Conservation (phyloP, 2,888 invertebrate genomes). For the Yponomeuta cagnagella region DNA sequence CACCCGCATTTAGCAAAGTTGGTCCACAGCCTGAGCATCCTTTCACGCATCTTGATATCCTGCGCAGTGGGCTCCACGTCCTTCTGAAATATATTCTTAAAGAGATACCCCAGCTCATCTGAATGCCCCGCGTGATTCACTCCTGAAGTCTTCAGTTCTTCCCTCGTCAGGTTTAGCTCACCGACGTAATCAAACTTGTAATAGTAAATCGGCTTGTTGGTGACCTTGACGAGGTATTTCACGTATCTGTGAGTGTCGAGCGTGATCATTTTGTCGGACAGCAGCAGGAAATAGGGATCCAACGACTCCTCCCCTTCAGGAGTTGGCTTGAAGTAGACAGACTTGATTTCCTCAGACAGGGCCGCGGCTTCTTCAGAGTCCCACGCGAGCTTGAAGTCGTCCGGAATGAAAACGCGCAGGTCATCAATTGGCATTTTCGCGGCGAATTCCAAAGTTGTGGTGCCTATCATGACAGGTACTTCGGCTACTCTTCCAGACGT, state of each 20-base stretch:
- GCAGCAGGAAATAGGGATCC: slow-evolving; percentile 44
- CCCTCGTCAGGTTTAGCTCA: slow-evolving; percentile 43
- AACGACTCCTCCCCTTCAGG: slow-evolving; percentile 39
- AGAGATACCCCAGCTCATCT: slow-evolving; percentile 61
- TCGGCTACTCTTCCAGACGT: slow-evolving; percentile 56
- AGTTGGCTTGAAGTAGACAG: slow-evolving; percentile 48
- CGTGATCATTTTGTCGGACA: slow-evolving; percentile 49
- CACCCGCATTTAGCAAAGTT: slow-evolving; percentile 69
- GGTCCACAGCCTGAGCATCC: slow-evolving; percentile 61
- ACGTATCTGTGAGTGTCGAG: slow-evolving; percentile 52
- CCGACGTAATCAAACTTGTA: slow-evolving; percentile 65
- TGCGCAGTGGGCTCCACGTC: slow-evolving; percentile 46
- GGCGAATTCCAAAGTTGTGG: slow-evolving; percentile 45
- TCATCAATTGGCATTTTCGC: slow-evolving; percentile 40
- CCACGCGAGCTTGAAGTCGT: slow-evolving; percentile 44
- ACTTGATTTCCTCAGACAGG: slow-evolving; percentile 44
- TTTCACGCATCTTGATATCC: slow-evolving; percentile 58
- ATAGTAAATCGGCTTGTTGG: slow-evolving; percentile 54
- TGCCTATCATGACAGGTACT: slow-evolving; percentile 56
- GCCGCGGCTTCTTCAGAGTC: slow-evolving; percentile 43
- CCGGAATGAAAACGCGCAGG: slow-evolving; percentile 48
- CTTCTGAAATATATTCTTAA: slow-evolving; percentile 48
- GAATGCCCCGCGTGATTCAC: slow-evolving; percentile 46
- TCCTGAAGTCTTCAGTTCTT: slow-evolving; percentile 30
- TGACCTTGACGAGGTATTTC: slow-evolving; percentile 46